Evolutionary conservation across 2,888 invertebrate species (phyloP).

Genomic region (Cepaea hortensis): DNA sequence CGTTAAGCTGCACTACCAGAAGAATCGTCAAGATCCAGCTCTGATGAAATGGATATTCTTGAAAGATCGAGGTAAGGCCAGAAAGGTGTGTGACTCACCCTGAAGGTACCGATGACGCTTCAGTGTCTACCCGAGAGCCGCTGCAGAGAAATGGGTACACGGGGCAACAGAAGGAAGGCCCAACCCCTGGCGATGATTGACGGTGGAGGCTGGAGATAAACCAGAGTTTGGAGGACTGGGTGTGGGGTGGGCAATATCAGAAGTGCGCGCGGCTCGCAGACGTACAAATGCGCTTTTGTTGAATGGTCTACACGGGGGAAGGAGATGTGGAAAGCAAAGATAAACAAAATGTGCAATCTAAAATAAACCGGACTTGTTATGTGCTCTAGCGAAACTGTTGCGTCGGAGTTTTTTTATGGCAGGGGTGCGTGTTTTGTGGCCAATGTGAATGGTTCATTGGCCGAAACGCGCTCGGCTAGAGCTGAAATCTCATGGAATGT

Average conservation of each 20-base stretch:
- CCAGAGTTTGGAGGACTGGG: not conserved
- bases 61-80: not conserved
- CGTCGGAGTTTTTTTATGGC: too few relatives aligned
- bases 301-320: not conserved
- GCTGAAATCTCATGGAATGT: not conserved
- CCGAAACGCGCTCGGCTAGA: not conserved
- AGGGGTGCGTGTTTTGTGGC: not conserved
- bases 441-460: not conserved
- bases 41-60: not conserved
- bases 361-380: not conserved
- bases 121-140: not conserved
- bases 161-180: not conserved
- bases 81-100: constrained; percentile 16
- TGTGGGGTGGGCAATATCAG: not conserved
- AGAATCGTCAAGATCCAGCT: not conserved
- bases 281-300: constrained; percentile 5
- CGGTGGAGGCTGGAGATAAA: not conserved
- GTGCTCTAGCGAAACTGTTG: too few relatives aligned
- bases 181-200: not conserved
- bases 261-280: not conserved
- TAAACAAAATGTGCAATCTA: not conserved
- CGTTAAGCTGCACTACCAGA: not conserved
- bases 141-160: not conserved
- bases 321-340: not conserved
- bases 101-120: not conserved